Percentiles rank a stretch among this genome's conserved stretches.
phyloP scores from a whole-genome alignment of 2,797 vertebrate species.

The Mastacembelus armatus region DNA sequence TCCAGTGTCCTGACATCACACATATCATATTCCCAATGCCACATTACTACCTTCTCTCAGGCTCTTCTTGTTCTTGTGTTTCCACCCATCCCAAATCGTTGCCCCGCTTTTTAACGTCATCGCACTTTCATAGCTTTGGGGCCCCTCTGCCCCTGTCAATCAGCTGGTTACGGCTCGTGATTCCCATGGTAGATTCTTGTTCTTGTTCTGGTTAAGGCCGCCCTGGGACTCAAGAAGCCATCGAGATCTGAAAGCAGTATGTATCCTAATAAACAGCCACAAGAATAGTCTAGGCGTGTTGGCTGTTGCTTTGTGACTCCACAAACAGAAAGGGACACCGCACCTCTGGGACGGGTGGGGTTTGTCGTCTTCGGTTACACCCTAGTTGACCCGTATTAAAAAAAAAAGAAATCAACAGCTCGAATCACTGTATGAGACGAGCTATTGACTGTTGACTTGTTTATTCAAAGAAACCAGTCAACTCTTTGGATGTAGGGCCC shows the following conservation, averaged over 20 bases:
- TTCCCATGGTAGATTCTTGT: constrained; percentile 6
- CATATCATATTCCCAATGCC: constrained; percentile 70
- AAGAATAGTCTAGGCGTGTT: constrained; percentile 64
- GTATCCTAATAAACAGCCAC: constrained; percentile 78
- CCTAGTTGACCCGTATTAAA: constrained; percentile 21
- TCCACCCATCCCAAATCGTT: constrained; percentile 54
- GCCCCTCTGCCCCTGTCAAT: constrained; percentile 52
- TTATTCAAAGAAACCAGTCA: constrained; percentile 26
- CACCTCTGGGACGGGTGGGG: constrained; percentile 4
- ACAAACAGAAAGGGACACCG: constrained; percentile 4
- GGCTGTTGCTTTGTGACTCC: constrained; percentile 17
- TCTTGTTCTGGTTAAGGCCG: constrained; percentile 11
- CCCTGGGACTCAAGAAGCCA: constrained; percentile 26
- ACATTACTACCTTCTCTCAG: constrained; percentile 52
- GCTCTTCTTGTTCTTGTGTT: constrained; percentile 57
- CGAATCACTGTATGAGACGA: constrained; percentile 6
- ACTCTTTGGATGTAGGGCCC: constrained; percentile 10
- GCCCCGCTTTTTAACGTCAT: constrained; percentile 57
- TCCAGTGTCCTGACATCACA: constrained; percentile 70
- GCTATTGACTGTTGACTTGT: constrained; percentile 5
- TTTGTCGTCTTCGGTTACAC: constrained; percentile 2
- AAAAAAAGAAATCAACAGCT: neutral
- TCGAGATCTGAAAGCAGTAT: constrained; percentile 53
- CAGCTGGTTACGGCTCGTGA: constrained; percentile 59
- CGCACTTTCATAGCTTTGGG: constrained; percentile 27